These are phyloP conservation scores for Bagarius yarrelli DNA, from an alignment of 2,113 vertebrate species.

Conservation along the genomic window DNA sequence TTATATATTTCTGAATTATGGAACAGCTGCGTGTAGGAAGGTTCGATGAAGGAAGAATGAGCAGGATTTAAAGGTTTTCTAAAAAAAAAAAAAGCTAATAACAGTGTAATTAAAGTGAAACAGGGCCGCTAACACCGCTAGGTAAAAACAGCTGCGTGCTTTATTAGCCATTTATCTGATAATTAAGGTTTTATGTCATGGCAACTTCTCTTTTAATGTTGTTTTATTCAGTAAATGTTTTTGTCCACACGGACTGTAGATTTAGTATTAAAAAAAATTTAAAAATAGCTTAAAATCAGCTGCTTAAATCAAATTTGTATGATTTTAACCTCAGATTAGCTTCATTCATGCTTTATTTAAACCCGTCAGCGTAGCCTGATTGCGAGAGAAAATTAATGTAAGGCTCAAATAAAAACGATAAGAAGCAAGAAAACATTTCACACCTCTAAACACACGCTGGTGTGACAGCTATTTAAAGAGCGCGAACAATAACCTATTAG, in stretches of 20 bases:
- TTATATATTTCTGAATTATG: conserved; percentile 9
- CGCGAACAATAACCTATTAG: conserved; percentile 52
- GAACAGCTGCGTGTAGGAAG: background rate
- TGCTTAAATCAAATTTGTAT: conserved; percentile 14
- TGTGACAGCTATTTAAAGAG: conserved; percentile 40
- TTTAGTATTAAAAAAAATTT: background rate
- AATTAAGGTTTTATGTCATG: conserved; percentile 32
- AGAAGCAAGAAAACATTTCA: conserved; percentile 26
- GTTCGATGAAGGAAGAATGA: background rate
- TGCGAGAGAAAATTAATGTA: conserved; percentile 31
- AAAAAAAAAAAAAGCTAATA: conserved; percentile 7
- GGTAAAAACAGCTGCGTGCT: background rate
- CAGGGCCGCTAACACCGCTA: background rate
- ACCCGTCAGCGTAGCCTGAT: conserved; percentile 24
- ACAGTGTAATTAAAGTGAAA: conserved; percentile 10
- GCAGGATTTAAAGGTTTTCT: background rate
- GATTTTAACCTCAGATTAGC: conserved; percentile 33
- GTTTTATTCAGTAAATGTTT: conserved; percentile 21
- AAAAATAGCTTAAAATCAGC: no score
- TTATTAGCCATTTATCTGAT: conserved; percentile 37
- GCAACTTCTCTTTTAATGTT: conserved; percentile 25
- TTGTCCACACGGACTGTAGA: conserved; percentile 13
- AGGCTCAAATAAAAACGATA: conserved; percentile 26
- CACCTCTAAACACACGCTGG: conserved; percentile 28
- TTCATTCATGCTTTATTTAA: conserved; percentile 29